Percentiles rank a stretch among this genome's conserved stretches.
These are phyloP conservation scores for Bombus vancouverensis DNA, from an alignment of 1,140 invertebrate genomes.

Conservation along the genomic window DNA sequence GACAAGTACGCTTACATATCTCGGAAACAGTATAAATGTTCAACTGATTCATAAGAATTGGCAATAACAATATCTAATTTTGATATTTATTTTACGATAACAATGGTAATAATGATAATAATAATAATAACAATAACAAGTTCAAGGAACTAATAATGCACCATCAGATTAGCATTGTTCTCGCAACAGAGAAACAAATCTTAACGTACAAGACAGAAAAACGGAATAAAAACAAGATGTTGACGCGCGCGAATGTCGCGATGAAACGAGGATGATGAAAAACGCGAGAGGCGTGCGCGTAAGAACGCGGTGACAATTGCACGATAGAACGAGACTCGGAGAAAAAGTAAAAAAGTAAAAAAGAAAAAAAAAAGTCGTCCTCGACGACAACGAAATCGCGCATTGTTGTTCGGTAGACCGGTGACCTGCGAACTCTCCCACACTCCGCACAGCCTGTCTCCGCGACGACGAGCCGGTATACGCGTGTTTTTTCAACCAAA, in stretches of 20 bases:
- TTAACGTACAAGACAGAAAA: neutral
- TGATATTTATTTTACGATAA: too few relatives aligned
- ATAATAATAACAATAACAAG: too few relatives aligned
- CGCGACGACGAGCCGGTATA: neutral
- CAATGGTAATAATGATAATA: too few relatives aligned
- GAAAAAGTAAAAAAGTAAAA: conserved; percentile 40
- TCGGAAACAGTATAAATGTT: neutral
- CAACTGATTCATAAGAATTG: too few relatives aligned
- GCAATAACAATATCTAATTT: too few relatives aligned
- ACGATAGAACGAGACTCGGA: conserved; percentile 50
- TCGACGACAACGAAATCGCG: conserved; percentile 71
- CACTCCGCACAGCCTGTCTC: conserved; percentile 60
- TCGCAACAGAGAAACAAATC: neutral
- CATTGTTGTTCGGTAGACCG: conserved; percentile 78
- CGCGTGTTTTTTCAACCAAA: conserved; percentile 41
- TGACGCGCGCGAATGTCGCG: neutral
- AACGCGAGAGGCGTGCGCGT: conserved; percentile 9
- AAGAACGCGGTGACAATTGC: conserved; percentile 63
- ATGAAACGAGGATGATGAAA: conserved; percentile 9
- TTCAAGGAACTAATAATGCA: too few relatives aligned
- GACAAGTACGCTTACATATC: neutral
- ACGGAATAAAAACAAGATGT: neutral
- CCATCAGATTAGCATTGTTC: too few relatives aligned
- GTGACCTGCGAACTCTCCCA: conserved; percentile 81
- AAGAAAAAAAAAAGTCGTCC: conserved; percentile 62